Evolutionary conservation across 1,140 invertebrate genomes (phyloP).

Genomic region (Conus betulinus): DNA sequence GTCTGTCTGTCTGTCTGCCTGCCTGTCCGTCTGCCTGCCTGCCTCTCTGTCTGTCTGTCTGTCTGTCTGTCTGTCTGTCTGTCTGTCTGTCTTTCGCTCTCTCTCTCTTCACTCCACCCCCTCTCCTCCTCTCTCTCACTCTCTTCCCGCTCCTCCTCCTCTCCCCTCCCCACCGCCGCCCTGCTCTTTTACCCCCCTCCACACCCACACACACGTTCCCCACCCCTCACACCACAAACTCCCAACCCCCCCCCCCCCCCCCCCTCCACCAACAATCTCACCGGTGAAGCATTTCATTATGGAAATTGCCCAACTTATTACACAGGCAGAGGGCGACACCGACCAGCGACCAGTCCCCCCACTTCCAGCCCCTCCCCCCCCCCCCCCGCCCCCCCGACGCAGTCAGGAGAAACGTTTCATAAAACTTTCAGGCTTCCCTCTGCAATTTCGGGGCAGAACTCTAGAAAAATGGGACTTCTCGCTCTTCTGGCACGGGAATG

Average conservation of each 20-base stretch:
- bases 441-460: conserved; percentile 35
- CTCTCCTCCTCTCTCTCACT: background rate
- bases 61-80: too few species aligned
- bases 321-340: conserved; percentile 12
- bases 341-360: conserved; percentile 11
- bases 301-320: conserved; percentile 37
- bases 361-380: background rate
- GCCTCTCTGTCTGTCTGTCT: too few species aligned
- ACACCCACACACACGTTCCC: background rate
- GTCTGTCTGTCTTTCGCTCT: too few species aligned
- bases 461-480: conserved; percentile 31
- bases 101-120: background rate
- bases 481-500: background rate
- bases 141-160: background rate
- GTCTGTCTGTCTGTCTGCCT: background rate
- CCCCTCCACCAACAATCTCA: background rate
- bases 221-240: background rate
- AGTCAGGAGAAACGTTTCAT: conserved; percentile 35
- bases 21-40: background rate
- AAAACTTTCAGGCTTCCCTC: conserved; percentile 34
- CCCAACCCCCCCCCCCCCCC: background rate
- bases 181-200: background rate
- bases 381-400: background rate
- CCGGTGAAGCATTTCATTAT: conserved; percentile 30
- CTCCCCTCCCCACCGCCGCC: background rate